These are phyloP conservation scores for Chlorospingus semifuscus DNA, from an alignment of 2,797 vertebrate genomes.

Conservation along the genomic window DNA sequence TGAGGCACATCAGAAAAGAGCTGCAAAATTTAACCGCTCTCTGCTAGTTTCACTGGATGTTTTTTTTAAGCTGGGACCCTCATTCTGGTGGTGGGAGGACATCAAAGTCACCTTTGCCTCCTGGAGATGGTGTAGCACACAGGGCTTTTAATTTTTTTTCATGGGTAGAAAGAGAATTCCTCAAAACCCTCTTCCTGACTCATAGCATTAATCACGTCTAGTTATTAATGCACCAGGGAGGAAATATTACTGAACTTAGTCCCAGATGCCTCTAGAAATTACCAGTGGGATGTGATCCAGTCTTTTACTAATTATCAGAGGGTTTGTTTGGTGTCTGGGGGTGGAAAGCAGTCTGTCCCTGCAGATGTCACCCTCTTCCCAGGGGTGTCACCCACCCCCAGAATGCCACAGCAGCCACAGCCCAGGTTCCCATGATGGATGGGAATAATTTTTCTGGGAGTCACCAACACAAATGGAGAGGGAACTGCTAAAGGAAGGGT, in stretches of 20 bases:
- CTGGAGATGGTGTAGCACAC: background rate
- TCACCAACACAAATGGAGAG: background rate
- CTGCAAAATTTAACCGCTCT: background rate
- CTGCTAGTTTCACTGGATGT: background rate
- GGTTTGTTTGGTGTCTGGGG: background rate
- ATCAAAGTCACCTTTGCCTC: background rate
- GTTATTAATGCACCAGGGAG: constrained; percentile 12
- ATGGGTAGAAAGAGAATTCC: constrained; percentile 29
- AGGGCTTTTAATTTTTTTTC: background rate
- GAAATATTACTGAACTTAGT: constrained; percentile 21
- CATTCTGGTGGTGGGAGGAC: rapidly evolving
- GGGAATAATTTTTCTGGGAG: rapidly evolving
- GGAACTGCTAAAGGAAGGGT: background rate
- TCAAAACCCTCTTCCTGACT: constrained; percentile 44
- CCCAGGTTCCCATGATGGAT: rapidly evolving
- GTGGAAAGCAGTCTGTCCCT: background rate
- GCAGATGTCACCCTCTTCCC: background rate
- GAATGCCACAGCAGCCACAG: rapidly evolving
- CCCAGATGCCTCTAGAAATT: background rate
- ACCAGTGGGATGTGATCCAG: background rate
- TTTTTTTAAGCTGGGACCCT: background rate
- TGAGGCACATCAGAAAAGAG: background rate
- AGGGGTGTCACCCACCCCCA: rapidly evolving
- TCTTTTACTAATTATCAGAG: background rate
- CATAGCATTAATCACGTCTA: constrained; percentile 16